Conservation (phyloP, 2,888 invertebrate species). For the Terebella lapidaria region DNA sequence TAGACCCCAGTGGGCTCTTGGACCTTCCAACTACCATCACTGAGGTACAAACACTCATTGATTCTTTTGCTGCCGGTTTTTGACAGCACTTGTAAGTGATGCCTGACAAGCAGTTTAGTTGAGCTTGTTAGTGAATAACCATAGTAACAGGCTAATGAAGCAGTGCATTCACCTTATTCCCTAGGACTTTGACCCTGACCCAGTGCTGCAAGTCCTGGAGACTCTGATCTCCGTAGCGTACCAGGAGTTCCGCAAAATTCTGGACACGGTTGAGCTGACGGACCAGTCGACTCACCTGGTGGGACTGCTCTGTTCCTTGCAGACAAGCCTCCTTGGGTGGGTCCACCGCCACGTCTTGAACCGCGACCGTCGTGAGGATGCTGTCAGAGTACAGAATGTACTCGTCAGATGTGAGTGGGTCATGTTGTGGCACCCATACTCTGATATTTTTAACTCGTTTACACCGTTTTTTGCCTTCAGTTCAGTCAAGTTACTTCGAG, state of each 20-base stretch:
- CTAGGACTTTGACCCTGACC: constrained; percentile 37
- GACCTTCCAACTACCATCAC: constrained; percentile 34
- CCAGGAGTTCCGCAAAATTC: constrained; percentile 35
- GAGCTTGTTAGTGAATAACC: no score
- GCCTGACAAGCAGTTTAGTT: no score
- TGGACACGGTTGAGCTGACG: constrained; percentile 25
- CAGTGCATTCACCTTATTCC: no score
- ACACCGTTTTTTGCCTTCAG: no score
- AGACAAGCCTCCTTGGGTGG: constrained; percentile 46
- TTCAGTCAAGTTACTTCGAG: no score
- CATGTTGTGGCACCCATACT: no score
- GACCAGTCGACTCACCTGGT: constrained; percentile 41
- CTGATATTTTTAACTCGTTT: no score
- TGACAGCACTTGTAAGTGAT: no score
- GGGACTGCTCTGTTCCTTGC: constrained; percentile 45
- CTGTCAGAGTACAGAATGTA: constrained; percentile 16
- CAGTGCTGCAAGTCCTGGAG: constrained; percentile 45
- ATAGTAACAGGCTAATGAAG: no score
- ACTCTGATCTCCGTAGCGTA: constrained; percentile 45
- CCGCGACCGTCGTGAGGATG: not conserved
- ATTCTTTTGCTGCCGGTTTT: no score
- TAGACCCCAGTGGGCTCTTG: constrained; percentile 47
- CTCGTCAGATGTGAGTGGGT: constrained; percentile 24
- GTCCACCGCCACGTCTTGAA: constrained; percentile 37
- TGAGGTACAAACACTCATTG: no score